Evolutionary conservation across 2,113 vertebrate genomes (phyloP), one percentile per base, ranked within the genome.

Genomic region (Scopus umbretta): DNA sequence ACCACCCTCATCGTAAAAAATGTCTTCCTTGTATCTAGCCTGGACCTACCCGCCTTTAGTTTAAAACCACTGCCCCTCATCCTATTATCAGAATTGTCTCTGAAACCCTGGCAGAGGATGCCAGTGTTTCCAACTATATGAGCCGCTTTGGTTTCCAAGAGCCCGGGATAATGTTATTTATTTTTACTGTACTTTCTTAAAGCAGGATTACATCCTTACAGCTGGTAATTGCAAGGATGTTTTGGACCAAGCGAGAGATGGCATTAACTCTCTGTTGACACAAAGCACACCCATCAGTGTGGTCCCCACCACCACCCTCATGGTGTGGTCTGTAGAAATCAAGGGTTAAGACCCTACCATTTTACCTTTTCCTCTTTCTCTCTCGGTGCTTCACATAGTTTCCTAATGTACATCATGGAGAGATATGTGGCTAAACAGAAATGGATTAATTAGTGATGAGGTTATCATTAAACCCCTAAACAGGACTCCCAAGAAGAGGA

Each of bases 371-470:
- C 89, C 94, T 96, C 73, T 94, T 95, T 96, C 94, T 92, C 70
- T 95, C 91, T 58, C 21, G 94, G 83, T 94, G 92, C 94, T 90
- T 96, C 95, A 90, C 94, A 97, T 88, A 92, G 88, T 95, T 97
- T 97, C 89, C 97, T 96, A 97, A 95, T 16, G 92, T 94, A 94
- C 94, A 87, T 97, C 97, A 94, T 96, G 95, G 91, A 92, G 92
- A 97, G 95, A 94, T 95, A 94, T 91, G 94, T 74, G 95, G 95
- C 95, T 96, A 96, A 96, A 97, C 91, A 97, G 95, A 97, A 97
- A 97, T 13, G 95, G 91, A 95, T 96, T 68, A 76, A 95, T 96
- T 96, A 96, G 94, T 96, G 92, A 95, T 65, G 86, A 88, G 70
- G 23, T 92, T n/a, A 92, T 21, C 80, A 81, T 86, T 94, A 90